Evolutionary conservation across 2,888 invertebrate species (phyloP), one percentile per base, ranked within the genome.

Genomic region (Margaritifera margaritifera): DNA sequence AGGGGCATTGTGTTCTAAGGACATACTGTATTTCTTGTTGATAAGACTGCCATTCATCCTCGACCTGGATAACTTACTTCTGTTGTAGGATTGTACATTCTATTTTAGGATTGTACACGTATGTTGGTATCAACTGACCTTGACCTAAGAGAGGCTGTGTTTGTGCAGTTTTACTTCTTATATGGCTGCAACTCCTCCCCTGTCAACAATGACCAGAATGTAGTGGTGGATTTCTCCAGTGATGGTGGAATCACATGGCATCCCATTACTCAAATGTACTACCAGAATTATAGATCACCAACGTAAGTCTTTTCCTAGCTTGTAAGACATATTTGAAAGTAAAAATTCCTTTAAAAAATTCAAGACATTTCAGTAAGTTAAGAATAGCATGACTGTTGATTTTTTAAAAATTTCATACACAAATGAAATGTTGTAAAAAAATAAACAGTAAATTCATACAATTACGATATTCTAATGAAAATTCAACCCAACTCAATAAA

Each of bases 121-220:
- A 78, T 86, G 56, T 72, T 90, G 53, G 82, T 86, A 24, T 88
- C 89, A 5, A 74, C 69, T 42, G 88, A 88, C 66, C 79, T 90
- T 51, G 88, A 90, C 80, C 82, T 90, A 54, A 78, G 80, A n/a
- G 66, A 80, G 8, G 87, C 89, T 15, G 81, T 82, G 54, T 88
- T 85, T 60, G 79, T 90, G 22, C 90, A 90, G 82, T 90, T 90
- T 77, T 81, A 88, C 75, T 88, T 90, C 69, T 78, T 85, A 73
- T 89, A 88, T 73, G 90, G 90, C 4, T 90, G 90, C 71, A 67
- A 85, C 27, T 71, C 82, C 6, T 68, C 79, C 6, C 86, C 89
- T 4, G 72, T 72, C 18, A 72, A 73, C 22, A 76, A 86, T 27
- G 86, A 89, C 68, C 83, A 89, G 70, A 86, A 86, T 25, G 87